Base-by-base conservation (phyloP, 2,888 invertebrate genomes). In the Drosophila suboccidentalis region DNA sequence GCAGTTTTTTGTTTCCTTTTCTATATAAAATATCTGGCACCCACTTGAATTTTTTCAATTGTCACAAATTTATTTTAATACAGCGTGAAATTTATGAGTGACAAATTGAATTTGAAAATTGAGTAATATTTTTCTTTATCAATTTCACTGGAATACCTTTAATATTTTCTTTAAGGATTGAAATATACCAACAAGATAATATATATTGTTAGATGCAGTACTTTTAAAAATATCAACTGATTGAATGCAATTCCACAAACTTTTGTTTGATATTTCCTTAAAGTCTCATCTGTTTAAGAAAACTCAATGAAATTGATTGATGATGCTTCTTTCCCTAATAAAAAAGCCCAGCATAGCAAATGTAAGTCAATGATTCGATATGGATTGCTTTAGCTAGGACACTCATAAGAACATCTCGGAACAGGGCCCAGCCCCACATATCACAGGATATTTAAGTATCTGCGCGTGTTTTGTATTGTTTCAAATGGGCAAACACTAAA, bases 51-150 rank as follows among this genome's bases (percentile, higher is more conserved):
- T 85, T 46, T 86, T 73, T 75, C 89, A 88, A 90, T 90, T 87
- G 90, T 83, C 80, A 69, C 77, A 75, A 88, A 89, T 88, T 90
- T 90, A 84, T 91, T 89, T 83, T 81, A 89, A 91, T 87, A 83
- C 77, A 84, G 73, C 87, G 87, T 91, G 82, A 91, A 91, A 91
- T 91, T 91, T 90, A 85, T 90, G 89, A 82, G 67, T 88, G 86
- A 87, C 84, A 91, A 91, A 91, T 91, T 91, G 77, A 91, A 91
- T 91, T 91, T 84, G 77, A 71, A 81, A 80, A 81, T 90, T 85
- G 78, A 78, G 73, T 57, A 85, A 87, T 75, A 89, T 88, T 87
- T 74, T 58, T n/a, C 8, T 44, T 34, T 49, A 22, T 5, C 15
- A 58, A 29, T 39, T 49, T 3, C 1, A 6, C 11, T 36, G 0